These are phyloP conservation scores for Muschampia staudingeri DNA, from an alignment of 2,888 invertebrate genomes.

Conservation along the genomic window DNA sequence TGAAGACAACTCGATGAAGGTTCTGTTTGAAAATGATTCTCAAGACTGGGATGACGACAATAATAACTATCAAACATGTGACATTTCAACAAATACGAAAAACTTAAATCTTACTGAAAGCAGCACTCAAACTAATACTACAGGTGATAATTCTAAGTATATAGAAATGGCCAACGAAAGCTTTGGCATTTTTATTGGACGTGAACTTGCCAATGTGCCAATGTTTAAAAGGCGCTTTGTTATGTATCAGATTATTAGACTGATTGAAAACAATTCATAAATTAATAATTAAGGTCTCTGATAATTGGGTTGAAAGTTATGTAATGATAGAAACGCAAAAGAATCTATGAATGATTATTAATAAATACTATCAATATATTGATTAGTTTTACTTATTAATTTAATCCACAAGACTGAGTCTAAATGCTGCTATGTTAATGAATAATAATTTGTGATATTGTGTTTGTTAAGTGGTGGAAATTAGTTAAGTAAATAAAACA, in stretches of 20 bases:
- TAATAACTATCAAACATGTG: slow-evolving; percentile 49
- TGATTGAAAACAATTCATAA: slow-evolving; percentile 52
- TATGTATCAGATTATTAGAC: slow-evolving; percentile 53
- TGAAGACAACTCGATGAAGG: slow-evolving; percentile 42
- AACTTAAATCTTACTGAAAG: slow-evolving; percentile 49
- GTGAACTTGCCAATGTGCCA: slow-evolving; percentile 47
- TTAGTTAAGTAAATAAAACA: slow-evolving; percentile 50
- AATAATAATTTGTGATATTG: slow-evolving; percentile 44
- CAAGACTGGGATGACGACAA: slow-evolving; percentile 52
- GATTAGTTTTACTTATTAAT: slow-evolving; percentile 41
- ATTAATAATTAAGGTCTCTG: slow-evolving; percentile 35
- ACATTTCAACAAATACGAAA: slow-evolving; percentile 52
- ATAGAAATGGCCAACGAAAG: slow-evolving; percentile 49
- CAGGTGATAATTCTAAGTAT: slow-evolving; percentile 45
- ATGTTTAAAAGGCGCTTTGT: slow-evolving; percentile 50
- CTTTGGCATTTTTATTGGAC: slow-evolving; percentile 51
- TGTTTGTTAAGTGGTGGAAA: slow-evolving; percentile 46
- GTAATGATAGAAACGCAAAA: slow-evolving; percentile 42
- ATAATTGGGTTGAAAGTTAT: slow-evolving; percentile 45
- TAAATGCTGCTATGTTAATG: slow-evolving; percentile 45
- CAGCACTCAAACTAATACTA: slow-evolving; percentile 54
- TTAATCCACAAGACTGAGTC: slow-evolving; percentile 47
- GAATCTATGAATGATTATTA: slow-evolving; percentile 40
- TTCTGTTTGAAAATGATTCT: slow-evolving; percentile 53
- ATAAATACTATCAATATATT: slow-evolving; percentile 45